Percentiles rank a stretch among this genome's conserved stretches.
Evolutionary conservation across 2,797 vertebrate species (phyloP).

Genomic region (Nasua narica): DNA sequence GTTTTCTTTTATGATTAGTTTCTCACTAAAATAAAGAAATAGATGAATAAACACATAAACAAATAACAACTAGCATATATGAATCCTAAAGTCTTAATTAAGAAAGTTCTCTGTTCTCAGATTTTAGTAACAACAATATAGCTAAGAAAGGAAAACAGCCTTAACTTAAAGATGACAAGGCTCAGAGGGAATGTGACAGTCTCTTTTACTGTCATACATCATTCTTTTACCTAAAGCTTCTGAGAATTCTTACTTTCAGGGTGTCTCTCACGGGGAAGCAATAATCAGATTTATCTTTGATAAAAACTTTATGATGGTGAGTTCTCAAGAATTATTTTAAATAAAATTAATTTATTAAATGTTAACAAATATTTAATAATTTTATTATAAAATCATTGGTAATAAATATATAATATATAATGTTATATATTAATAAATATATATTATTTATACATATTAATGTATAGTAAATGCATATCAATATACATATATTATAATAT

Average conservation of each 20-base stretch:
- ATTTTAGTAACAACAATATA: constrained; percentile 2
- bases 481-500: no score
- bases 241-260: neutral
- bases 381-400: no score
- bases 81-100: neutral
- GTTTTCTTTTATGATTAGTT: neutral
- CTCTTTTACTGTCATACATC: neutral
- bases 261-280: neutral
- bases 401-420: no score
- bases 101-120: neutral
- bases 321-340: constrained; percentile 4
- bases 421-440: no score
- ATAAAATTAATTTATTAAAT: neutral
- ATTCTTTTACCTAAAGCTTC: neutral
- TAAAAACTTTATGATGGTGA: neutral
- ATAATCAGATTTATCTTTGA: constrained; percentile 1
- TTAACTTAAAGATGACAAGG: neutral
- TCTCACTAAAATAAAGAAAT: neutral
- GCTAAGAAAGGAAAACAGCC: neutral
- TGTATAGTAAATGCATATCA: no score
- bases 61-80: neutral
- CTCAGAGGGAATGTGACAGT: neutral
- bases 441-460: no score
- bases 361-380: neutral
- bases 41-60: neutral